phyloP scores from a whole-genome alignment of 2,888 invertebrate species.

The Parthenolecanium corni region DNA sequence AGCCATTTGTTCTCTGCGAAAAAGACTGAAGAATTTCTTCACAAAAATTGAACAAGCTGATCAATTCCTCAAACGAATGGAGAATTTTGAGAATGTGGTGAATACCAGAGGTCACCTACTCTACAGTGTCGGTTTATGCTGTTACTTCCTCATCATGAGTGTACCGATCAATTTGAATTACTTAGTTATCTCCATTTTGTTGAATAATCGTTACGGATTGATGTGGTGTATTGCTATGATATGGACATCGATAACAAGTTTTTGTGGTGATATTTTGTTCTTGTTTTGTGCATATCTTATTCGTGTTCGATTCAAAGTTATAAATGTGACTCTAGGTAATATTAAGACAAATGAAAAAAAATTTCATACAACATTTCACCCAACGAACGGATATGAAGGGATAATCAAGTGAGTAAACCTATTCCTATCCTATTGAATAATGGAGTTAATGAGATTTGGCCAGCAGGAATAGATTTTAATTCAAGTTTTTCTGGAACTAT shows the following conservation, averaged over 20 bases:
- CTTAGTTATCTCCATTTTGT: slow-evolving; percentile 4
- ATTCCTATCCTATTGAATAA: too few species aligned
- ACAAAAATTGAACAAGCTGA: slow-evolving; percentile 26
- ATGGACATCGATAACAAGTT: slow-evolving; percentile 29
- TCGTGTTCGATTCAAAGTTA: slow-evolving; percentile 27
- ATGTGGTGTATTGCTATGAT: slow-evolving; percentile 30
- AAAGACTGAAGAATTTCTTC: slow-evolving; percentile 22
- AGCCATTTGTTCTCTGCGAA: slow-evolving; percentile 19
- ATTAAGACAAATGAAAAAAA: background rate
- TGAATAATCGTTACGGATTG: slow-evolving; percentile 24
- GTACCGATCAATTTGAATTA: slow-evolving; percentile 31
- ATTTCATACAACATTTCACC: background rate
- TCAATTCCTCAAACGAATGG: slow-evolving; percentile 11
- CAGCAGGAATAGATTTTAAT: too few species aligned
- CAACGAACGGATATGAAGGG: too few species aligned
- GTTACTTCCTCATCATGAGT: slow-evolving; percentile 26
- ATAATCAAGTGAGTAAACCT: too few species aligned
- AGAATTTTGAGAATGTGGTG: background rate
- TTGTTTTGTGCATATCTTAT: slow-evolving; percentile 30
- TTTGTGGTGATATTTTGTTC: slow-evolving; percentile 31
- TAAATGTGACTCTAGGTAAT: slow-evolving; percentile 23
- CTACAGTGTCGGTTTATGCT: slow-evolving; percentile 10
- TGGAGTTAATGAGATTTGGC: too few species aligned
- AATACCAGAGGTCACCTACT: background rate
- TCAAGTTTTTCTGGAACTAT: too few species aligned